phyloP scores from a whole-genome alignment of 2,797 vertebrate species.

The Sus cebifrons region DNA sequence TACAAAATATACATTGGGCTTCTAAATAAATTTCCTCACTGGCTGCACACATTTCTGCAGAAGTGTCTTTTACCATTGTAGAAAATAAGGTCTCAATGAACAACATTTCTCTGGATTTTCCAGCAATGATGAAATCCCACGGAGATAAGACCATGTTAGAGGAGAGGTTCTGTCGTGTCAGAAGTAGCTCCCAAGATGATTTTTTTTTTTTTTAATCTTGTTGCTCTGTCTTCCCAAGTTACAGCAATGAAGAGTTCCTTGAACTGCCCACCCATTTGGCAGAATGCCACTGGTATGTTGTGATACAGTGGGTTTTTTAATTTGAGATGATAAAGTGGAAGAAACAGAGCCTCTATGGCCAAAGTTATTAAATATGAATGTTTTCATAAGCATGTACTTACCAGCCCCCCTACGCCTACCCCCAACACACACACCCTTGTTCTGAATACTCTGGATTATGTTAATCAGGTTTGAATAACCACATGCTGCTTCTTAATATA shows the following conservation, averaged over 20 bases:
- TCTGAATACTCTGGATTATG: background rate
- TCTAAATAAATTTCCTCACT: conserved; percentile 37
- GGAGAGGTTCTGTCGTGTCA: background rate
- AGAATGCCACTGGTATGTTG: conserved; percentile 43
- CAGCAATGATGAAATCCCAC: background rate
- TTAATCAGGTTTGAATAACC: background rate
- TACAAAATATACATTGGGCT: background rate
- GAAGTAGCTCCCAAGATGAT: background rate
- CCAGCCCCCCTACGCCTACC: no score
- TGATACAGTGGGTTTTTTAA: conserved; percentile 64
- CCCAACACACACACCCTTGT: background rate
- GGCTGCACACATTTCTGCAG: conserved; percentile 7
- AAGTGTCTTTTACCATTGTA: background rate
- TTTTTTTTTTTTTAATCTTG: background rate
- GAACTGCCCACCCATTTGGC: conserved; percentile 45
- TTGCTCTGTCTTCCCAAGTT: conserved; percentile 12
- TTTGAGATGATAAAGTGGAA: conserved; percentile 32
- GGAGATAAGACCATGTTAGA: background rate
- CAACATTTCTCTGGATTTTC: background rate
- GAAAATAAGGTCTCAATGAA: background rate
- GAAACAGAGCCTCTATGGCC: conserved; percentile 42
- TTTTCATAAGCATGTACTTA: background rate
- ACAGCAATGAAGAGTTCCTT: conserved; percentile 1
- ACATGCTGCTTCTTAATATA: background rate
- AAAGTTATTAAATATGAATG: conserved; percentile 23